Evolutionary conservation across 1,140 invertebrate species (phyloP), one percentile per base, ranked within the genome.

Genomic region (Caenorhabditis briggsae): DNA sequence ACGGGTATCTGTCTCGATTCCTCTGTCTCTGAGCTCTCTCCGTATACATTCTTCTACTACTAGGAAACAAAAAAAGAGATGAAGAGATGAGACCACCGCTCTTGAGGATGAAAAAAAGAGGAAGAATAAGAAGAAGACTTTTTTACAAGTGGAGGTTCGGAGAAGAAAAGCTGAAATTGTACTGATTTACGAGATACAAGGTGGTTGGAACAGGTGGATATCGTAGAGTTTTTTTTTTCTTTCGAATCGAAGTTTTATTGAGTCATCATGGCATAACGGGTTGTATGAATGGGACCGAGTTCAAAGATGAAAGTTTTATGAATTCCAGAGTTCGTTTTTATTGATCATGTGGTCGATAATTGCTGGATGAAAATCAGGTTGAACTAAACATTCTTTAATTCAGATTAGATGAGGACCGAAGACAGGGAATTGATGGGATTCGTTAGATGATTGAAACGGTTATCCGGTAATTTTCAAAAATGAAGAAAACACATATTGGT

Each of bases 121-220:
- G 33, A n/a, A 70, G 41, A 70, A 2, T 46, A 48, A 70, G 41
- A 70, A 50, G 20, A 50, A 78, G 70, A 78, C 70, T 50, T 78
- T 78, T 78, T 78, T 78, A 53, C 46, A 23, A 78, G 70, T 20
- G 46, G 70, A 78, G 70, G 46, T 61, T 25, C 43, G 43, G 43
- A n/a, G 9, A 18, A 23, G 70, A 46, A 18, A 50, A 20, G 33
- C 65, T 70, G 16, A 18, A 46, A 78, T 78, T 43, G 43, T 78
- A 50, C 70, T 78, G 70, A 78, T 78, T 78, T 78, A 78, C 70
- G 70, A 78, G 33, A 41, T 70, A 70, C 64, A 33, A 70, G n/a
- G 43, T 43, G 43, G n/a, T 41, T 2, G 25, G 70, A 78, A 78
- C 70, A 78, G 70, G 70, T 78, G 70, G 70, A 78, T 53, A 33